These are phyloP conservation scores for Tetraodon nigroviridis DNA, from an alignment of 2,113 vertebrate genomes.

Conservation along the genomic window DNA sequence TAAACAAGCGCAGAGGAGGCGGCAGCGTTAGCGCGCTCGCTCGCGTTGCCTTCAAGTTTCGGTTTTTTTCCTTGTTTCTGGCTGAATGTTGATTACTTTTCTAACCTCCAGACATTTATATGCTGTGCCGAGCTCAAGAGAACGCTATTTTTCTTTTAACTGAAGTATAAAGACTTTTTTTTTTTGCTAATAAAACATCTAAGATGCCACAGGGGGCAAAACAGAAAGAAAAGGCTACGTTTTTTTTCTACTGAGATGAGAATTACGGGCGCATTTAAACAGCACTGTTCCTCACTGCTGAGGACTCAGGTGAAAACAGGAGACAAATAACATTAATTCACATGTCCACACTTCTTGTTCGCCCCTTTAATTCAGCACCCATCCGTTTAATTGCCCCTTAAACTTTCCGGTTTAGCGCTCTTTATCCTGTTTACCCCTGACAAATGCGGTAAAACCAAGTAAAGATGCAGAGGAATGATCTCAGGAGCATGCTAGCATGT, in stretches of 20 bases:
- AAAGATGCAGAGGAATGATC: constrained; percentile 15
- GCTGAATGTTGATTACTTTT: constrained; percentile 36
- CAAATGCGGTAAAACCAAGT: constrained; percentile 39
- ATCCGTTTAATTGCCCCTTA: neutral
- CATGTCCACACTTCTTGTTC: neutral
- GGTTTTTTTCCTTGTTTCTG: constrained; percentile 6
- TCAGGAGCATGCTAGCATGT: constrained; percentile 1
- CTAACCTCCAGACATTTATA: constrained; percentile 26
- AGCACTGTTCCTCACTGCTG: constrained; percentile 34
- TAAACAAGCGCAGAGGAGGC: neutral
- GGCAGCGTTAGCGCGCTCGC: neutral
- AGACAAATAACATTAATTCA: constrained; percentile 37
- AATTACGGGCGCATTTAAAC: constrained; percentile 29
- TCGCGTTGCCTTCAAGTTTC: constrained; percentile 18
- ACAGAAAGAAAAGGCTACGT: constrained; percentile 20
- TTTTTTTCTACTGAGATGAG: constrained; percentile 46
- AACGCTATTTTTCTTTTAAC: constrained; percentile 6
- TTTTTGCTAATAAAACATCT: constrained; percentile 43
- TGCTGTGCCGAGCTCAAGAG: constrained; percentile 13
- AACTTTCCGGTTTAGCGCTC: constrained; percentile 10
- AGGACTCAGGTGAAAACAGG: constrained; percentile 44
- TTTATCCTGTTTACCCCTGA: constrained; percentile 29
- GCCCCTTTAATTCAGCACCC: neutral
- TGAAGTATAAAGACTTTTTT: constrained; percentile 24
- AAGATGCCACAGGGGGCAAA: constrained; percentile 44